A percentile compares a stretch with the other conserved stretches of the same genome.
These are phyloP conservation scores for Lasioglossum baleicum DNA, from an alignment of 1,140 invertebrate species.

Conservation along the genomic window DNA sequence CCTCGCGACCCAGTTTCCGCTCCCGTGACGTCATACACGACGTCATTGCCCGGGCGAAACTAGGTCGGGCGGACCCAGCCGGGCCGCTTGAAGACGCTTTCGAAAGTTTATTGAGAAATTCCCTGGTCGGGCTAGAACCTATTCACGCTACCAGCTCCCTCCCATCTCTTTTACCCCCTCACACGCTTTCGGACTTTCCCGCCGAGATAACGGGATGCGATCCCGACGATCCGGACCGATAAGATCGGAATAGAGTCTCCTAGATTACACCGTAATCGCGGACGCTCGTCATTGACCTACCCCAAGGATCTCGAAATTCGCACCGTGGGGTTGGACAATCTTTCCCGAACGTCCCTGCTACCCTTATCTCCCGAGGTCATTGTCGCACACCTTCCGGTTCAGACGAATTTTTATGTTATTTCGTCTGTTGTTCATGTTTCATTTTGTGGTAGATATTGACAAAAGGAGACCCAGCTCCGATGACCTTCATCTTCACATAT, in stretches of 20 bases:
- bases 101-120: slow-evolving; percentile 70
- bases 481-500: too few species aligned
- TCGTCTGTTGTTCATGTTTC: too few species aligned
- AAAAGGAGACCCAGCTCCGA: too few species aligned
- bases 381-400: background rate
- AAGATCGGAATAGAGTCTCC: background rate
- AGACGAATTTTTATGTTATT: too few species aligned
- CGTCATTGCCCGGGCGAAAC: slow-evolving; percentile 74
- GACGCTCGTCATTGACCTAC: background rate
- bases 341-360: background rate
- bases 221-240: background rate
- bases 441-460: too few species aligned
- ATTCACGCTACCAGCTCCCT: background rate
- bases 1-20: slow-evolving; percentile 67
- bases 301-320: slow-evolving; percentile 1
- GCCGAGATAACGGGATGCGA: background rate
- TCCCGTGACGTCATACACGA: slow-evolving; percentile 70
- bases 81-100: slow-evolving; percentile 59
- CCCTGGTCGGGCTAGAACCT: slow-evolving; percentile 41
- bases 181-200: background rate
- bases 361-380: background rate
- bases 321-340: background rate
- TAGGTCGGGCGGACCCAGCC: slow-evolving; percentile 67
- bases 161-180: background rate
- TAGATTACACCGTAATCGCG: background rate